Base-by-base conservation (phyloP, 2,113 vertebrate genomes). In the Engraulis encrasicolus region DNA sequence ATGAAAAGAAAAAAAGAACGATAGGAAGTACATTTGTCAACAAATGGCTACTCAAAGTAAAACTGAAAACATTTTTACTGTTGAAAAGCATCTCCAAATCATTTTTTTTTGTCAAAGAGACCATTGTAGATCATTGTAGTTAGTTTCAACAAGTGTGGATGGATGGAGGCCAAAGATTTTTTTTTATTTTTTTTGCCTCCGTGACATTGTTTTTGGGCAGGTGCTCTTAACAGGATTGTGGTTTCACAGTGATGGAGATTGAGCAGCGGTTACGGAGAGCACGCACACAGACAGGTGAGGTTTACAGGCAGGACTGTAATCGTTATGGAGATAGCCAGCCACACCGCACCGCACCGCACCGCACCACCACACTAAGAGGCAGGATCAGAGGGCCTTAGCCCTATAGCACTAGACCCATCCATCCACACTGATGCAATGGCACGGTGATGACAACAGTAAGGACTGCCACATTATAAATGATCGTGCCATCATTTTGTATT, bases 221-320 rank as follows among this genome's bases (percentile, higher is more conserved):
- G 78, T 83, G 83, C 31, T 17, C 48, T 87, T 87, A 81, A 87
- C 78, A 50, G 78, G 23, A 54, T 71, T 48, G 80, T 71, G 58
- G 61, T 71, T 82, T 82, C 66, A 77, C 45, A 74, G 86, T 80
- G 48, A 81, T 80, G 31, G 54, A 85, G 79, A 82, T 50, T 81
- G 1, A 36, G 34, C 23, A 4, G n/a, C 7, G 1, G 45, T n/a
- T 4, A 40, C 31, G 58, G 66, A 23, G 19, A 78, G 36, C 23
- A 27, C 82, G n/a, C n/a, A 80, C 19, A 17, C 12, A 48, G 78
- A 87, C 86, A 83, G 83, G 81, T 85, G 83, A 48, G 12, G 12
- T 87, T 85, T 79, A 82, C 20, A 50, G 49, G 49, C 45, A 80
- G 49, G 14, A 36, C 50, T 58, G 50, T 9, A 58, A 34, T 37